Evolutionary conservation across 1,140 invertebrate species (phyloP).

Genomic region (Leptopilina clavipes): DNA sequence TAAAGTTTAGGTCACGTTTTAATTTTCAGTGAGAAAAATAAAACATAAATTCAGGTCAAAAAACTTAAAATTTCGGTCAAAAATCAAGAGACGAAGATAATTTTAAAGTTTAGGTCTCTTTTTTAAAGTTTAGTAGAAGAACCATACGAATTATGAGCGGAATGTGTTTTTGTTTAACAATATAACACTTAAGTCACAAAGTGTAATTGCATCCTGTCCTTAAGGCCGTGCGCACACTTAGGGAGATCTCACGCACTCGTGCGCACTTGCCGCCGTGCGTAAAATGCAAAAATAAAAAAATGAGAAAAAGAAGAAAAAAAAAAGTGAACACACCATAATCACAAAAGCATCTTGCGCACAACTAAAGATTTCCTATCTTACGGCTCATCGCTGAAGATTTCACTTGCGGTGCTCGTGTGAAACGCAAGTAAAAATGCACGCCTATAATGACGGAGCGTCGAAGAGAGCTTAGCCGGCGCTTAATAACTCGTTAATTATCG

Average conservation of each 20-base stretch:
- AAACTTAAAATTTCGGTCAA: too few relatives aligned
- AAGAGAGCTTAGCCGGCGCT: slow-evolving; percentile 60
- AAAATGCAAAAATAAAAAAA: slow-evolving; percentile 58
- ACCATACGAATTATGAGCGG: slow-evolving; percentile 62
- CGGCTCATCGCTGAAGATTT: slow-evolving; percentile 47
- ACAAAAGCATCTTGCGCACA: slow-evolving; percentile 11
- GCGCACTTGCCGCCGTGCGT: slow-evolving; percentile 59
- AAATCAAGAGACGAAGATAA: too few relatives aligned
- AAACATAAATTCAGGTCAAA: too few relatives aligned
- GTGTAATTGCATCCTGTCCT: slow-evolving; percentile 71
- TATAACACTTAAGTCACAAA: slow-evolving; percentile 63
- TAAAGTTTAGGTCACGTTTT: too few relatives aligned
- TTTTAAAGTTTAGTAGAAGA: too few relatives aligned
- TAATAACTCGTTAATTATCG: slow-evolving; percentile 77
- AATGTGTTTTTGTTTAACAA: slow-evolving; percentile 65
- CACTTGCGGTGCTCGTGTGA: slow-evolving; percentile 48
- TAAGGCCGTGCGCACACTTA: slow-evolving; percentile 57
- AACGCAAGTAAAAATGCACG: slow-evolving; percentile 44
- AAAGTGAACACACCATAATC: slow-evolving; percentile 37
- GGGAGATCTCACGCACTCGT: slow-evolving; percentile 49
- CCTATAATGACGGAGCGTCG: slow-evolving; percentile 55
- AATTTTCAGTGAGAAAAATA: too few relatives aligned
- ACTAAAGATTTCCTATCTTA: slow-evolving; percentile 41
- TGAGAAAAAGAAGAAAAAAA: too few relatives aligned
- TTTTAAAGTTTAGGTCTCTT: too few relatives aligned